Base-by-base conservation (phyloP, 2,113 vertebrate species). In the Fulica atra region DNA sequence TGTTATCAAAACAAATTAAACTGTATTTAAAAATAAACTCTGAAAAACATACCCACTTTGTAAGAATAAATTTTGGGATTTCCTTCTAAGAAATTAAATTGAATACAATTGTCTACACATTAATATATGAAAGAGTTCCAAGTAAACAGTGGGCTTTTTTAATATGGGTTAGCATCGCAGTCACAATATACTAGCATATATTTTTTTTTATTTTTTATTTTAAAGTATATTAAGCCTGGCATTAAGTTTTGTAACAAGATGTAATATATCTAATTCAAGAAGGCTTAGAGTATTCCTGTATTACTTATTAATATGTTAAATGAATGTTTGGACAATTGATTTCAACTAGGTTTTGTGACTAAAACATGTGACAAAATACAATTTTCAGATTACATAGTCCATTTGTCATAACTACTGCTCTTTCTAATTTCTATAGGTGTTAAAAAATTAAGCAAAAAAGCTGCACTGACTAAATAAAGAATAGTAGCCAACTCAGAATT, bases 251-350 rank as follows among this genome's bases (percentile, higher is more conserved):
- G 92, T 94, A 93, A 96, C 92, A 74, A 84, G 92, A 93, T 88
- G 95, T 93, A 95, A 96, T 95, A 92, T 78, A 86, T 95, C 88
- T 96, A 97, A 92, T 97, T 94, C 90, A 95, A 96, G 76, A 97
- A 48, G 88, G 80, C 92, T 95, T 71, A 88, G 42, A 94, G 76
- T 90, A 95, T 94, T 93, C 82, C 90, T 92, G 44, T 94, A 92
- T 96, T 94, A 96, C 83, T 97, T 96, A 95, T 96, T 97, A 96
- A 97, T 93, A 97, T 57, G 90, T 74, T 95, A 96, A 97, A 77
- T 95, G 92, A 94, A 91, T 72, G 86, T 88, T 90, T 91, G 96
- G 96, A 96, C 93, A 97, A 96, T 79, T 97, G 95, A 92, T 92
- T 96, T 95, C 93, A 92, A 83, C 80, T 76, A 78, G 60, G 65